Percentiles rank a stretch among this genome's conserved stretches.
Conservation (phyloP, 2,113 vertebrate genomes). For the Carassius gibelio region DNA sequence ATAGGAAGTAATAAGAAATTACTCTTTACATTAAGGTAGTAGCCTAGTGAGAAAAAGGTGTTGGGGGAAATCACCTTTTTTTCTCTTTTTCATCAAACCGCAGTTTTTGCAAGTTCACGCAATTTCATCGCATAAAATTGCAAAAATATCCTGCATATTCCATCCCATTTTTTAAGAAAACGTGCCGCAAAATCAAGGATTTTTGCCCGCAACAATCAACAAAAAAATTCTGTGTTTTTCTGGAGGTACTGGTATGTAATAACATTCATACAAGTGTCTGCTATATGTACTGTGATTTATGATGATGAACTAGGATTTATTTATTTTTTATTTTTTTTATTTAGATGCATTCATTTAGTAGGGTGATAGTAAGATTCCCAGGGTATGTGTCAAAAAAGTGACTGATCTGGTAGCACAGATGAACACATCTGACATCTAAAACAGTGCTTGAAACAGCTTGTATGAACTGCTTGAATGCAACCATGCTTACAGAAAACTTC, state of each 20-base stretch:
- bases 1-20: too few relatives aligned
- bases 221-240: too few relatives aligned
- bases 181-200: too few relatives aligned
- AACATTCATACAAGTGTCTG: neutral
- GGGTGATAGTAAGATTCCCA: neutral
- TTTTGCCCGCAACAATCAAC: too few relatives aligned
- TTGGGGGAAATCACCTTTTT: too few relatives aligned
- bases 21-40: too few relatives aligned
- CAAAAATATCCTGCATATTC: too few relatives aligned
- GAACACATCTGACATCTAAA: conserved; percentile 8
- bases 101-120: too few relatives aligned
- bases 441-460: conserved; percentile 7
- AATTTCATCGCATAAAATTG: too few relatives aligned
- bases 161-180: too few relatives aligned
- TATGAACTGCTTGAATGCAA: conserved; percentile 21
- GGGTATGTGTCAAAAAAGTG: neutral
- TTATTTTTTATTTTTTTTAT: neutral
- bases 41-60: too few relatives aligned
- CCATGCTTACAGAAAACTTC: conserved; percentile 23
- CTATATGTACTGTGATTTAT: neutral
- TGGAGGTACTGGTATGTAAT: neutral
- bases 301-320: neutral
- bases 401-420: neutral
- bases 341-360: neutral
- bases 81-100: too few relatives aligned